Evolutionary conservation across 2,888 invertebrate species (phyloP), one percentile per base, ranked within the genome.

Genomic region (Chesias legatella): DNA sequence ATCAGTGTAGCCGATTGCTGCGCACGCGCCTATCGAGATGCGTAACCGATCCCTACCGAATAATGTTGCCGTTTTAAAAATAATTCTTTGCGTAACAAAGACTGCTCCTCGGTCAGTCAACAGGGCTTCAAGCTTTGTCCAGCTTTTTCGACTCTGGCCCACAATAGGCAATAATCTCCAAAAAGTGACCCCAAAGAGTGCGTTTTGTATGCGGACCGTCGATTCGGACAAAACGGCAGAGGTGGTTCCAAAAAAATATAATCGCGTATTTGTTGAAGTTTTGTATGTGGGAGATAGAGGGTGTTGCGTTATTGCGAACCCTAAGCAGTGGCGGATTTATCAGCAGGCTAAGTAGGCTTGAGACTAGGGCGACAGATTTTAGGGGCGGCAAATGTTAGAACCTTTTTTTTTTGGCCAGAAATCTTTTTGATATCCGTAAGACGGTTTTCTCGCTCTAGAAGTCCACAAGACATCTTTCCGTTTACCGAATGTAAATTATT

Each of bases 131-230:
- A 56, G 56, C 56, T 77, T 85, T 82, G 79, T 82, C 59, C 63
- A 48, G 35, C 53, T 71, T 77, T 81, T 80, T 82, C 79, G 78
- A 79, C 79, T 80, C 57, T 48, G 60, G 50, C 58, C 56, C 65
- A 85, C 86, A 85, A 86, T 77, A 62, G 58, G 33, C 61, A 72
- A 70, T 84, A 83, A 86, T 84, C 85, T 79, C 82, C 83, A 84
- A 85, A 88, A 88, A 88, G 78, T 88, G 86, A 88, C 88, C 88
- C 88, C 83, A 84, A 85, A 83, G 76, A 74, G 79, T 75, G 63
- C 74, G 72, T 74, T 70, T 68, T 65, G 60, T 48, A 53, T 72
- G 58, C 63, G 58, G 60, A 51, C 72, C 65, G 63, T 62, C 57
- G 64, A 58, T 52, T 57, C 55, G 57, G 56, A 63, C 67, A 61